Evolutionary conservation across 2,113 vertebrate genomes (phyloP).

Genomic region (Hymenochirus boettgeri): DNA sequence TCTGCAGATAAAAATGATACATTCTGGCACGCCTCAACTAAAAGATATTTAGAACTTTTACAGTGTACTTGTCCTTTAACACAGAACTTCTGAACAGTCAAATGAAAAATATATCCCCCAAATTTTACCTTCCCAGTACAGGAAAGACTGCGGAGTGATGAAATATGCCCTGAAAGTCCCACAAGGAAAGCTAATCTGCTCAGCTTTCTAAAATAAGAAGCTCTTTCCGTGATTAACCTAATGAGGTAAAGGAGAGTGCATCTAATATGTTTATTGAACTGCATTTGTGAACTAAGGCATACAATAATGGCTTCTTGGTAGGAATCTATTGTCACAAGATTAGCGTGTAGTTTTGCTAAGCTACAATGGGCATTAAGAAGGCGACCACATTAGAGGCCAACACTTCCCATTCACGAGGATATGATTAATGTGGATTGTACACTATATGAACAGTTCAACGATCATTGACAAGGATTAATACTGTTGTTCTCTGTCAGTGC

Average conservation of each 20-base stretch:
- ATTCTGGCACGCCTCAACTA: no score
- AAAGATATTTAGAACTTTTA: no score
- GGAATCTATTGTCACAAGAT: constrained; percentile 36
- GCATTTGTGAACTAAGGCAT: constrained; percentile 25
- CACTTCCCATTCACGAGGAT: constrained; percentile 32
- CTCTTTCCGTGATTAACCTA: constrained; percentile 23
- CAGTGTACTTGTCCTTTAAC: no score
- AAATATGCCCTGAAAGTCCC: no score
- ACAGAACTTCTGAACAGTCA: no score
- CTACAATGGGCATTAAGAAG: constrained; percentile 18
- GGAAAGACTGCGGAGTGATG: no score
- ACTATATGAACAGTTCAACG: constrained; percentile 36
- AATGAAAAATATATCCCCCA: no score
- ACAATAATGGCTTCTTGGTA: constrained; percentile 30
- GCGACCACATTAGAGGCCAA: constrained; percentile 18
- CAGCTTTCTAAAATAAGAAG: no score
- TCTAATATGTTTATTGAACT: constrained; percentile 29
- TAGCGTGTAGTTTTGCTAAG: neutral
- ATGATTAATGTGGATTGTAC: constrained; percentile 25
- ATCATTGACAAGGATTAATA: constrained; percentile 29
- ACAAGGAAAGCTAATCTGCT: no score
- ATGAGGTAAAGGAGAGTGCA: constrained; percentile 32
- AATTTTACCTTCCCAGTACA: no score
- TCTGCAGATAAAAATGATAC: no score
- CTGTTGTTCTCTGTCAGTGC: constrained; percentile 25